Conservation (phyloP, 1,140 invertebrate species). For the Drosophila obscura region DNA sequence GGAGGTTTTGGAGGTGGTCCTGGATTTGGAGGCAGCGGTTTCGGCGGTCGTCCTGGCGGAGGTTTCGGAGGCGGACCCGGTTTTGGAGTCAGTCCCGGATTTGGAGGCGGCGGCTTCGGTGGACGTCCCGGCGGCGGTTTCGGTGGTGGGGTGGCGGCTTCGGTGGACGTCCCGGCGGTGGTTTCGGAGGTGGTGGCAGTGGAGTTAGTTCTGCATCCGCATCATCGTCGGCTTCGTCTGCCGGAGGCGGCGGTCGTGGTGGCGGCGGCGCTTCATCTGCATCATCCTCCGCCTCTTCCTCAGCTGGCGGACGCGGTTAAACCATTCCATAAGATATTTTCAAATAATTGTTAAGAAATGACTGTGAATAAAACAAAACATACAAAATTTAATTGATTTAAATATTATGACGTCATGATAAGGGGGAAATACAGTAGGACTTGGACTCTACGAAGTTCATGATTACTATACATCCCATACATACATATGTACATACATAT, state of each 20-base stretch:
- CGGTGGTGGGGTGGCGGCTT: constrained; percentile 10
- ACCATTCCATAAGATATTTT: background rate
- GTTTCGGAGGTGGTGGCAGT: constrained; percentile 21
- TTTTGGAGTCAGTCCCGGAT: constrained; percentile 14
- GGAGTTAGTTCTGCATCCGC: constrained; percentile 19
- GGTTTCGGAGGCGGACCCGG: constrained; percentile 36
- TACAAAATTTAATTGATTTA: background rate
- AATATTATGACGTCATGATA: too few species aligned
- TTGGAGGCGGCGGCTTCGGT: background rate
- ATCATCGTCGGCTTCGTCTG: constrained; percentile 32
- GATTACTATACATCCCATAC: too few species aligned
- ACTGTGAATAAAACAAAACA: constrained; percentile 37
- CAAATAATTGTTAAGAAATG: constrained; percentile 29
- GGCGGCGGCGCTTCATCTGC: constrained; percentile 27
- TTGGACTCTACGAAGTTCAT: background rate
- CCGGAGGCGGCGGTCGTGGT: constrained; percentile 34
- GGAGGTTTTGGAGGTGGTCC: too few species aligned
- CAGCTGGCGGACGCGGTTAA: constrained; percentile 28
- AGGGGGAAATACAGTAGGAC: too few species aligned
- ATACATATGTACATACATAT: too few species aligned
- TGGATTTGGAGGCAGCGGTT: background rate
- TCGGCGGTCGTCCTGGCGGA: background rate
- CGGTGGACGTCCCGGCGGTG: constrained; percentile 17
- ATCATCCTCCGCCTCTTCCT: constrained; percentile 25
- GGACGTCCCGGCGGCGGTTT: constrained; percentile 18